Evolutionary conservation across 1,140 invertebrate genomes (phyloP), one percentile per base, ranked within the genome.

Genomic region (Zaprionus capensis): DNA sequence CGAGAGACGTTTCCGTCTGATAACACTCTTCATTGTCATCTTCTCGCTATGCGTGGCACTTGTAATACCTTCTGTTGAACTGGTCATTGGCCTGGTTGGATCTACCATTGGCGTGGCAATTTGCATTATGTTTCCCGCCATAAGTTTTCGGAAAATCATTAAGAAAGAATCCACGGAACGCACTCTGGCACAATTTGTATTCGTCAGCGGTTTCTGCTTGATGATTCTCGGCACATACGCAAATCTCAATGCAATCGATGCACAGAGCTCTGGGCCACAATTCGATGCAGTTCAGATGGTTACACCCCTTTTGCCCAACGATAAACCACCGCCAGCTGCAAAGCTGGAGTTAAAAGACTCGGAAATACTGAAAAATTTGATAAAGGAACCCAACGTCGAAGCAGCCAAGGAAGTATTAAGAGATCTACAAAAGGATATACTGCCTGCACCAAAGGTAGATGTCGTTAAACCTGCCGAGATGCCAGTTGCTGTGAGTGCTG

Each of bases 101-200:
- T 98, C 98, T 14, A 99, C 98, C 12, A 98, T 98, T 79, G 98
- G 98, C 5, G 97, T 98, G n/a, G 95, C 98, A 66, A 97, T 99
- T 75, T 99, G 98, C 84, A 95, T 98, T 15, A 96, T 99, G 81
- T 97, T 99, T 90, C 98, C 98, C 1, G 96, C 97, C 2, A 94
- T 95, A 11, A 96, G 95, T 87, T 97, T 97, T 79, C 94, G 96
- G 41, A 94, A 95, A 44, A 94, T 97, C 46, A 95, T 95, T 9
- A 94, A 93, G 38, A 96, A 96, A 93, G 94, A 96, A 80, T 96
- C 96, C 0, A 96, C 95, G 84, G 96, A 97, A 91, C 94, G 95
- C 73, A 81, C 95, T 14, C 76, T 96, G 46, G 96, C 96, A 20
- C 95, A 96, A 94, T 95, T 96, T 58, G 94, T 97, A 41, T 93